phyloP scores from a whole-genome alignment of 2,888 invertebrate genomes.

The Endotricha flammealis region DNA sequence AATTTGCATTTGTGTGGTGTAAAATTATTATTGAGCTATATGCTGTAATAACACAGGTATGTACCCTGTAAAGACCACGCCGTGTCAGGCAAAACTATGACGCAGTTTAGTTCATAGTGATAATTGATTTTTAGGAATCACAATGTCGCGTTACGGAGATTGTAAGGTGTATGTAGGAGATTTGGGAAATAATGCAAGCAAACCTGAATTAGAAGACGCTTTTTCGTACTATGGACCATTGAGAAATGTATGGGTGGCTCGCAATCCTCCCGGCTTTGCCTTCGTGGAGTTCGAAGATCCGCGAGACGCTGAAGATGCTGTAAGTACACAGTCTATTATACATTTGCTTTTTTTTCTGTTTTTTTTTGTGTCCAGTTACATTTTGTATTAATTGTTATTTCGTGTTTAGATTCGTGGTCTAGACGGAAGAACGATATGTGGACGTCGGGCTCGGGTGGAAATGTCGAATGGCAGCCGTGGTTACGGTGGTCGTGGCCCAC shows the following conservation, averaged over 20 bases:
- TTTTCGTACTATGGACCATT: conserved; percentile 95
- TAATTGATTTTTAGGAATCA: conserved; percentile 17
- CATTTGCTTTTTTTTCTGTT: not conserved
- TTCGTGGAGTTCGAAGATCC: conserved; percentile 97
- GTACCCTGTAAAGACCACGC: too few relatives aligned
- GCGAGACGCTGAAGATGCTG: conserved; percentile 94
- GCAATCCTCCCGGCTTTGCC: conserved; percentile 96
- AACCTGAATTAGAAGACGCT: conserved; percentile 94
- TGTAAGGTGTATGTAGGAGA: conserved; percentile 98
- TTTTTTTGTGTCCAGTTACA: not conserved
- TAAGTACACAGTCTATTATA: conserved; percentile 69
- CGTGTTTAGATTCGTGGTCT: conserved; percentile 69
- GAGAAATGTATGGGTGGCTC: conserved; percentile 97
- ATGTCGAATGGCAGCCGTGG: conserved; percentile 91
- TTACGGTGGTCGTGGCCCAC: conserved; percentile 76
- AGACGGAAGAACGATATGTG: conserved; percentile 91
- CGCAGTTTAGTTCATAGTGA: not conserved
- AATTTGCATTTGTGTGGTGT: too few relatives aligned
- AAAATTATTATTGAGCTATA: too few relatives aligned
- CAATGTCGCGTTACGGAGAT: conserved; percentile 89
- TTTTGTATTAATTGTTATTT: conserved; percentile 8
- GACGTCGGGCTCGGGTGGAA: conserved; percentile 93
- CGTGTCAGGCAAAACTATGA: too few relatives aligned
- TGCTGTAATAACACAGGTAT: too few relatives aligned
- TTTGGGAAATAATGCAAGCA: conserved; percentile 93